Evolutionary conservation across 2,113 vertebrate genomes (phyloP).

Genomic region (Elgaria multicarinata): DNA sequence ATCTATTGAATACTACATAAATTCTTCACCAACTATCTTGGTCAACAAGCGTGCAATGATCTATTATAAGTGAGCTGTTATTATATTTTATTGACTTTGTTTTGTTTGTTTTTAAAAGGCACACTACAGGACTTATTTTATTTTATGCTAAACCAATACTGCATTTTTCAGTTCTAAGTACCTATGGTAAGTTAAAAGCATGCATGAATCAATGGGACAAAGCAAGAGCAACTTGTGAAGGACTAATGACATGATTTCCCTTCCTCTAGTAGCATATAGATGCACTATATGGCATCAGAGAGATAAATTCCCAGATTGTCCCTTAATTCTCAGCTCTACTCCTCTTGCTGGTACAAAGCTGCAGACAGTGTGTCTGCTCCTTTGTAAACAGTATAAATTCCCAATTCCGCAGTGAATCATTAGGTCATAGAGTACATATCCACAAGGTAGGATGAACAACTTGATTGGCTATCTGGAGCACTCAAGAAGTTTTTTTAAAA

Average conservation of each 20-base stretch:
- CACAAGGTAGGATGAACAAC: not conserved
- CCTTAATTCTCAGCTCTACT: not conserved
- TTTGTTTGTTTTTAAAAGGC: not conserved
- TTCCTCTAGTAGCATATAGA: not conserved
- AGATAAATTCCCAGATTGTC: not conserved
- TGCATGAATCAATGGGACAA: slow-evolving; percentile 21
- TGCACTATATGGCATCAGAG: not conserved
- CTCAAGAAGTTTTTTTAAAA: slow-evolving; percentile 1
- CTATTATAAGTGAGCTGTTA: slow-evolving; percentile 17
- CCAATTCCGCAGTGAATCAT: not conserved
- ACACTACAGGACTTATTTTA: not conserved
- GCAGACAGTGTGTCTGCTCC: not conserved
- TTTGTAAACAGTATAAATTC: not conserved
- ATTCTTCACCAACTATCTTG: not conserved
- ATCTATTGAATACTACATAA: not conserved
- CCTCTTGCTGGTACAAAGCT: slow-evolving; percentile 7
- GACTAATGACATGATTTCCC: slow-evolving; percentile 26
- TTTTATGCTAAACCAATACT: slow-evolving; percentile 27
- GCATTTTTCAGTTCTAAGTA: slow-evolving; percentile 17
- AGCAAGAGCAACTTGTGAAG: not conserved
- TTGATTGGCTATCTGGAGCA: not conserved
- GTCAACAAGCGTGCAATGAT: not conserved
- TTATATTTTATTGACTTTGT: slow-evolving; percentile 2
- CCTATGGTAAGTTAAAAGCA: slow-evolving; percentile 18
- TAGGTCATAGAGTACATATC: slow-evolving; percentile 16